phyloP scores from a whole-genome alignment of 2,113 vertebrate species.

The Lanius ludovicianus region DNA sequence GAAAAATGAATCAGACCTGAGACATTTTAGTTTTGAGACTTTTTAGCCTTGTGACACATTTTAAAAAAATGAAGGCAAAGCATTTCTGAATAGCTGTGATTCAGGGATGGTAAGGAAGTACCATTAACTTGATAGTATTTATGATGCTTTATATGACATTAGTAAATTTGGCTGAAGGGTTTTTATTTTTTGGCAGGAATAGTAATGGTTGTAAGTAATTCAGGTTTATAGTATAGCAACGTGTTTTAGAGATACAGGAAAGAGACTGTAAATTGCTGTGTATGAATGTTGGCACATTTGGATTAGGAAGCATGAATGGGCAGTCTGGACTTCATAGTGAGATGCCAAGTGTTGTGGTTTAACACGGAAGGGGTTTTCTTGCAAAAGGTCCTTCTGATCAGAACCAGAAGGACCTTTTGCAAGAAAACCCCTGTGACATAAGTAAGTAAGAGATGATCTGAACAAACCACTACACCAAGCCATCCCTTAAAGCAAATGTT shows the following conservation, averaged over 20 bases:
- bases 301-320: background rate
- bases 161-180: background rate
- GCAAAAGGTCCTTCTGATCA: too few species aligned
- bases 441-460: too few species aligned
- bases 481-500: background rate
- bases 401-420: too few species aligned
- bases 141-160: background rate
- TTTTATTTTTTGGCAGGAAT: background rate
- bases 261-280: background rate
- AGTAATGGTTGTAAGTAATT: background rate
- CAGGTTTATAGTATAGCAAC: background rate
- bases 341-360: too few species aligned
- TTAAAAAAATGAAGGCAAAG: background rate
- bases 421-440: too few species aligned
- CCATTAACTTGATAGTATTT: background rate
- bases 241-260: background rate
- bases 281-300: background rate
- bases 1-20: background rate
- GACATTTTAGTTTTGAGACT: background rate
- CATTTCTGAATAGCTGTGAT: background rate
- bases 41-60: background rate
- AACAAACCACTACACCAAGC: too few species aligned
- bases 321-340: background rate
- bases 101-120: background rate
- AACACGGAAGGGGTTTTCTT: too few species aligned